Percentiles rank a stretch among this genome's conserved stretches.
These are phyloP conservation scores for Lacerta viridis DNA, from an alignment of 2,797 vertebrate genomes.

Conservation along the genomic window DNA sequence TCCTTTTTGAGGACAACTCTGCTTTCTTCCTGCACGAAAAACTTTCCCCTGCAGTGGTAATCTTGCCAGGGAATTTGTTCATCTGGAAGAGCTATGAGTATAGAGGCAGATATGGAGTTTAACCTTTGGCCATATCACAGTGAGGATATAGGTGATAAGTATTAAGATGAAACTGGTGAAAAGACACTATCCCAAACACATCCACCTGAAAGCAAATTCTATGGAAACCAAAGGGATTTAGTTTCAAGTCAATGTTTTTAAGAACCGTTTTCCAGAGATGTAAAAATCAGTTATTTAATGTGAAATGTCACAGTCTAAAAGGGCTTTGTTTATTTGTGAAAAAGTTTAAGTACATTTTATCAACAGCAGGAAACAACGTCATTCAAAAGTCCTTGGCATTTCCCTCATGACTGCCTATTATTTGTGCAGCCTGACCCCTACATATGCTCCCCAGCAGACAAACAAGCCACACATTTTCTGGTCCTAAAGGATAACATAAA, in stretches of 20 bases:
- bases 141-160: background rate
- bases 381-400: conserved; percentile 29
- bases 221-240: background rate
- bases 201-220: background rate
- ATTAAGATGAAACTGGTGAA: conserved; percentile 16
- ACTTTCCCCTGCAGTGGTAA: background rate
- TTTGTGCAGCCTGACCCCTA: conserved; percentile 33
- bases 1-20: background rate
- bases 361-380: background rate
- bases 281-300: conserved; percentile 36
- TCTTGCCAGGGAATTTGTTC: background rate
- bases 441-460: background rate
- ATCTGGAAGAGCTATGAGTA: background rate
- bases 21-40: background rate
- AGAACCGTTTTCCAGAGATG: background rate
- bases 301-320: conserved; percentile 30
- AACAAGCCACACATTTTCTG: background rate
- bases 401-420: conserved; percentile 9
- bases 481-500: background rate
- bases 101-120: background rate
- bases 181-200: background rate
- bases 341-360: conserved; percentile 27
- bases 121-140: background rate
- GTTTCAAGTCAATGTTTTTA: background rate
- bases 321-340: conserved; percentile 25